These are phyloP conservation scores for Anaspis maculata DNA, from an alignment of 2,888 invertebrate species.

Conservation along the genomic window DNA sequence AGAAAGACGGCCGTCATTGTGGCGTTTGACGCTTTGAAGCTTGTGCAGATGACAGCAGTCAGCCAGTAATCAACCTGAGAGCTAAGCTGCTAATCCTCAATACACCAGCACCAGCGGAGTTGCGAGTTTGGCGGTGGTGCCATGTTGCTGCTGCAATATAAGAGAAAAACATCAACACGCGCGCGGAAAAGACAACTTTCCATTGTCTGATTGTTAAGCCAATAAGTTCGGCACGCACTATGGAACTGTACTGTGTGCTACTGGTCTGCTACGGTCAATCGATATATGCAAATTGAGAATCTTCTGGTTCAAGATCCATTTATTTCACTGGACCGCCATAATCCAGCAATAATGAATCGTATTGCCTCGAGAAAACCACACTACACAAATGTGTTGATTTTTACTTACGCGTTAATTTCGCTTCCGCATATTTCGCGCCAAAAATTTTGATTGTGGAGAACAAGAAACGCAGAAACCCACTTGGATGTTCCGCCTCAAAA, in stretches of 20 bases:
- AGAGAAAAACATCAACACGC: conserved; percentile 20
- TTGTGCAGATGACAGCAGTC: conserved; percentile 2
- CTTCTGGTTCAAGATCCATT: conserved; percentile 22
- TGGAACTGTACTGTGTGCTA: too few species aligned
- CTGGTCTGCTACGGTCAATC: too few species aligned
- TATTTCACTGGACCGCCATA: conserved; percentile 21
- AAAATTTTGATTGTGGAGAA: too few species aligned
- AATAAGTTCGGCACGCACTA: conserved; percentile 20
- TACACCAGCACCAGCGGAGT: conserved; percentile 1
- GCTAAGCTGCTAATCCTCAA: conserved; percentile 9
- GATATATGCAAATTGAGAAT: conserved; percentile 24
- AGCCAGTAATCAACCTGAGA: conserved; percentile 8
- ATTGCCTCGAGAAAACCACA: too few species aligned
- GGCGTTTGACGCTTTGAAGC: not conserved
- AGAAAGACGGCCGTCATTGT: not conserved
- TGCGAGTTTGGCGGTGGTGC: conserved; percentile 1
- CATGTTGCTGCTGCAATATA: conserved; percentile 17
- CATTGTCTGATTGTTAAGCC: conserved; percentile 22
- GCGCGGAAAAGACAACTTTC: conserved; percentile 15
- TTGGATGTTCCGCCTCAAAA: too few species aligned
- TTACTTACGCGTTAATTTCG: too few species aligned
- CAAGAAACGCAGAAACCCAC: too few species aligned
- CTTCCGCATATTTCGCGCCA: too few species aligned
- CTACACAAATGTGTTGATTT: too few species aligned
- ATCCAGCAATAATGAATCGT: conserved; percentile 13